These are phyloP conservation scores for Aphis gossypii DNA, from an alignment of 1,140 invertebrate species.

Conservation along the genomic window DNA sequence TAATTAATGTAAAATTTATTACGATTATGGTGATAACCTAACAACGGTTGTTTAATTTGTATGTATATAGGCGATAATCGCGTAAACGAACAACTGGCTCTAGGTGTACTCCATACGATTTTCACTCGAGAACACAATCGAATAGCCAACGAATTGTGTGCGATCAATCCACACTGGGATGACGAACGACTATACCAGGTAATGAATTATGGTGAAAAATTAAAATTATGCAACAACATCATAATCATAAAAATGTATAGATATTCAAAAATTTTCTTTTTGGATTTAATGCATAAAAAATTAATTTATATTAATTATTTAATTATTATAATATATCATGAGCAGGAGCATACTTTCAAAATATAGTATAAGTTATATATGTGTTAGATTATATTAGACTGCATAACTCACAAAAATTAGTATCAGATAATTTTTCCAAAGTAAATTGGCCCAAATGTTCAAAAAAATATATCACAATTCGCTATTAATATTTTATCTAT, in stretches of 20 bases:
- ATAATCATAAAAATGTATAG: too few relatives aligned
- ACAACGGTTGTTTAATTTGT: background rate
- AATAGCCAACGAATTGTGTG: conserved; percentile 75
- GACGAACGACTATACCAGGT: conserved; percentile 89
- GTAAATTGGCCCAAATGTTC: background rate
- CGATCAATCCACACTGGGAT: conserved; percentile 85
- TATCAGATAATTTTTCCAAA: background rate
- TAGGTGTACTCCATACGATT: conserved; percentile 77
- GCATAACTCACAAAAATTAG: background rate
- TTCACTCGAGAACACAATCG: conserved; percentile 90
- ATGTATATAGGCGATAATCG: conserved; percentile 62
- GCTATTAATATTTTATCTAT: too few relatives aligned
- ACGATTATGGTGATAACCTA: background rate
- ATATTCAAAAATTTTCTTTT: too few relatives aligned
- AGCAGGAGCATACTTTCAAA: too few relatives aligned
- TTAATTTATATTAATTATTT: too few relatives aligned
- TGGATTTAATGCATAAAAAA: too few relatives aligned
- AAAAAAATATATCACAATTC: background rate
- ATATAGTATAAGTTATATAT: too few relatives aligned
- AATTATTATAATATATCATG: too few relatives aligned
- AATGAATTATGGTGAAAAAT: conserved; percentile 63
- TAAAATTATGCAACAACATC: too few relatives aligned
- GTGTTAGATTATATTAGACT: too few relatives aligned
- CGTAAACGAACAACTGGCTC: conserved; percentile 69
- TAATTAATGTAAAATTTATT: background rate